Percentiles rank a stretch among this genome's conserved stretches.
Conservation (phyloP, 2,888 invertebrate genomes). For the Caenorhabditis panamensis region DNA sequence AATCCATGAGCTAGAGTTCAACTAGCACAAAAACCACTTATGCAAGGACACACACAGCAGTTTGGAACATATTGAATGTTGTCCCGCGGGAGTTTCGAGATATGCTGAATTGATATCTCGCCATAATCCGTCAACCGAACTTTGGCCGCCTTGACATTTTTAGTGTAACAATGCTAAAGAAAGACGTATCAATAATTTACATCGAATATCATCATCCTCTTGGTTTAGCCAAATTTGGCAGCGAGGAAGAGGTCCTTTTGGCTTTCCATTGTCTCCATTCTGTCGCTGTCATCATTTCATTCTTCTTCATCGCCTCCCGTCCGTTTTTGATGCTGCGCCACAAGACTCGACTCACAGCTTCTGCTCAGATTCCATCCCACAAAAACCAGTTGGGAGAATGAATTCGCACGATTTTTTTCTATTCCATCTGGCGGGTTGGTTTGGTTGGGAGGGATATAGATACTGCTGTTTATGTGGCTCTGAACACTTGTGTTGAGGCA, state of each 20-base stretch:
- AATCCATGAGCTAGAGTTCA: not conserved
- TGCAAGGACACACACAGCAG: too few species aligned
- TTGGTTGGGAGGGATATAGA: not conserved
- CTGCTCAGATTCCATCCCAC: not conserved
- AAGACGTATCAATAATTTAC: constrained; percentile 49
- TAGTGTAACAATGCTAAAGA: constrained; percentile 15
- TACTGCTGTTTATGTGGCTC: constrained; percentile 41
- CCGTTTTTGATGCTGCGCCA: not conserved
- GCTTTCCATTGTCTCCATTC: constrained; percentile 32
- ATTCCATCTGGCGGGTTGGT: constrained; percentile 36
- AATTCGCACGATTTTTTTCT: constrained; percentile 2
- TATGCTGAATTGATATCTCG: constrained; percentile 8
- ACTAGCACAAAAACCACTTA: constrained; percentile 9
- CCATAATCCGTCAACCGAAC: constrained; percentile 31
- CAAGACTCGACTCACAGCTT: constrained; percentile 2
- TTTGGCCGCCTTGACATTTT: constrained; percentile 49
- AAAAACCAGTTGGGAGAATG: constrained; percentile 11
- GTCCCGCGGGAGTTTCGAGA: not conserved
- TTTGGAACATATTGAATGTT: constrained; percentile 2
- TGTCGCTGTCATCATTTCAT: constrained; percentile 26
- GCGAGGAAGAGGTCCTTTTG: constrained; percentile 26
- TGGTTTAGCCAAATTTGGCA: constrained; percentile 28
- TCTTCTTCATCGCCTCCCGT: constrained; percentile 12
- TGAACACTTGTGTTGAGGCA: constrained; percentile 50
- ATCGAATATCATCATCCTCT: constrained; percentile 50